Evolutionary conservation across 2,797 vertebrate species (phyloP).

Genomic region (Alosa sapidissima): DNA sequence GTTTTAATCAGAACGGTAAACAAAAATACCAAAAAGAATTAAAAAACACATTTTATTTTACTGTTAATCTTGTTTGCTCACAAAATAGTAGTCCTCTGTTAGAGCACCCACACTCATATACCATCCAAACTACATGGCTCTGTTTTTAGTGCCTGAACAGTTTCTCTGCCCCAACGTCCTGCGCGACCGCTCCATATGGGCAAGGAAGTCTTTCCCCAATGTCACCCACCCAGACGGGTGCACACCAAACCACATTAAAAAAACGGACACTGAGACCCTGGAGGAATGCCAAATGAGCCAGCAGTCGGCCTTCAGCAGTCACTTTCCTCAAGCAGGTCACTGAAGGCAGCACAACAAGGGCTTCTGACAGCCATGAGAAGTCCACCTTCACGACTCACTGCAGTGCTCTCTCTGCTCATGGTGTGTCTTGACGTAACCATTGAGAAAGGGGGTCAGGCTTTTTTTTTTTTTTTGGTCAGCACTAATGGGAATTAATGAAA

Average conservation of each 20-base stretch:
- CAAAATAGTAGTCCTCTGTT: background rate
- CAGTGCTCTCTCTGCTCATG: background rate
- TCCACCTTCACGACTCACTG: background rate
- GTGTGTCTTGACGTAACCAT: background rate
- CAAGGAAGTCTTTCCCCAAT: background rate
- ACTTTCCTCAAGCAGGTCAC: conserved; percentile 4
- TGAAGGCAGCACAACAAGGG: conserved; percentile 15
- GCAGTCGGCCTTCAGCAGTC: background rate
- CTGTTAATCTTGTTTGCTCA: background rate
- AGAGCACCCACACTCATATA: background rate
- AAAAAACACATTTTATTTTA: background rate
- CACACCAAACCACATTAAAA: conserved; percentile 3
- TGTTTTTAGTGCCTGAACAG: background rate
- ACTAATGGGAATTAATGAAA: conserved; percentile 25
- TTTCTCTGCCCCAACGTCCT: background rate
- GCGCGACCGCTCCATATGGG: background rate
- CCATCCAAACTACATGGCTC: background rate
- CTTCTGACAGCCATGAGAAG: conserved; percentile 6
- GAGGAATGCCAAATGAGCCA: conserved; percentile 8
- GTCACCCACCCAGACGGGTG: background rate
- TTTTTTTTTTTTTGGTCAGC: background rate
- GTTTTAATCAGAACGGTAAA: background rate
- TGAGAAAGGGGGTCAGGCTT: background rate
- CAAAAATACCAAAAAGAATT: background rate
- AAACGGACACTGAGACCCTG: background rate